Evolutionary conservation across 2,797 vertebrate species (phyloP).

Genomic region (Momotus momota): DNA sequence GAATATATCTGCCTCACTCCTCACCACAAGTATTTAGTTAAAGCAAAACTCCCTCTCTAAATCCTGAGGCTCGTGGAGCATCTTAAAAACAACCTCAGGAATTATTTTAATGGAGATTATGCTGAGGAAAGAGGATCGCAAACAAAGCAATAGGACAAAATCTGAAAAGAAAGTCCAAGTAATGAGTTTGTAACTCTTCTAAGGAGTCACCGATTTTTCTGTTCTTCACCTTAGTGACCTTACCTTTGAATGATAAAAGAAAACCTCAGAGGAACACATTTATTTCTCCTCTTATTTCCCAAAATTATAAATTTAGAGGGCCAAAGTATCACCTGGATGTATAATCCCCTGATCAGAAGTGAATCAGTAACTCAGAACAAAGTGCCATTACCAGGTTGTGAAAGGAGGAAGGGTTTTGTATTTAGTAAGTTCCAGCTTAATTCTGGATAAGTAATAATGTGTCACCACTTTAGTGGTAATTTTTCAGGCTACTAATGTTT

Average conservation of each 20-base stretch:
- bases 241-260: not conserved
- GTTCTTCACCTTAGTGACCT: not conserved
- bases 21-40: not conserved
- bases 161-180: not conserved
- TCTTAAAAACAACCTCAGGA: not conserved
- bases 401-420: accelerated
- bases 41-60: not conserved
- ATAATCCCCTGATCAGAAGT: not conserved
- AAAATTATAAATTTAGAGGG: not conserved
- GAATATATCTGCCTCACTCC: not conserved
- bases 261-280: not conserved
- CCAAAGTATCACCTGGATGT: not conserved
- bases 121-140: not conserved
- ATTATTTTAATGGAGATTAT: not conserved
- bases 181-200: accelerated
- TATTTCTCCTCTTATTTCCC: not conserved
- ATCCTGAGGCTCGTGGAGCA: not conserved
- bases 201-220: not conserved
- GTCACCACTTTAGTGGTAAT: not conserved
- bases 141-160: not conserved
- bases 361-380: not conserved
- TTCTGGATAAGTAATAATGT: not conserved
- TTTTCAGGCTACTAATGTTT: not conserved
- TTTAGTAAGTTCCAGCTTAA: not conserved
- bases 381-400: not conserved